Conservation (phyloP, 2,888 invertebrate genomes). For the Lochmaea capreae region DNA sequence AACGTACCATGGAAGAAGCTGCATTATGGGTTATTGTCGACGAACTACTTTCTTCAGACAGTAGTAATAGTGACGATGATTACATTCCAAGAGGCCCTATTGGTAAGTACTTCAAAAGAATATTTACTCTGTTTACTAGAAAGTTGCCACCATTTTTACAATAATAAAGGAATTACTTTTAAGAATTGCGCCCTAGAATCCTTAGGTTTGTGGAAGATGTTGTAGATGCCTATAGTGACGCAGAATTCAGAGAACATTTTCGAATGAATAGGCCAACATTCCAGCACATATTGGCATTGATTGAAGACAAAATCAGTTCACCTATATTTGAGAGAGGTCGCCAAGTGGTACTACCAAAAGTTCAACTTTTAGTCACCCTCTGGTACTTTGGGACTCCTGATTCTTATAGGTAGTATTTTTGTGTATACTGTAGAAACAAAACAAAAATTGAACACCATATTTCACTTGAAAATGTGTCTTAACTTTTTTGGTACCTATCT, state of each 20-base stretch:
- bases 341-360: slow-evolving; percentile 26
- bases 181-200: slow-evolving; percentile 18
- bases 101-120: slow-evolving; percentile 23
- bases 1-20: slow-evolving; percentile 21
- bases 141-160: slow-evolving; percentile 11
- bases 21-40: slow-evolving; percentile 24
- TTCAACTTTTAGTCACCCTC: slow-evolving; percentile 18
- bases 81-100: too few species aligned
- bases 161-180: slow-evolving; percentile 20
- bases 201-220: slow-evolving; percentile 25
- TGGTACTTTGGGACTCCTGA: slow-evolving; percentile 21
- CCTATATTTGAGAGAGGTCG: slow-evolving; percentile 21
- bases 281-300: slow-evolving; percentile 28
- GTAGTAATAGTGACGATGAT: too few species aligned
- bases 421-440: too few species aligned
- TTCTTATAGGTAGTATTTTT: slow-evolving; percentile 24
- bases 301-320: slow-evolving; percentile 25
- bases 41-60: too few species aligned
- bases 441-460: slow-evolving; percentile 1
- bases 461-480: slow-evolving; percentile 19
- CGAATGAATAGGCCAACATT: slow-evolving; percentile 29
- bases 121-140: background rate
- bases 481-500: slow-evolving; percentile 14
- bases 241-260: slow-evolving; percentile 29
- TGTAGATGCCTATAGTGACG: slow-evolving; percentile 28